Base-by-base conservation (phyloP, 2,888 invertebrate genomes). In the Trachelus stipa region DNA sequence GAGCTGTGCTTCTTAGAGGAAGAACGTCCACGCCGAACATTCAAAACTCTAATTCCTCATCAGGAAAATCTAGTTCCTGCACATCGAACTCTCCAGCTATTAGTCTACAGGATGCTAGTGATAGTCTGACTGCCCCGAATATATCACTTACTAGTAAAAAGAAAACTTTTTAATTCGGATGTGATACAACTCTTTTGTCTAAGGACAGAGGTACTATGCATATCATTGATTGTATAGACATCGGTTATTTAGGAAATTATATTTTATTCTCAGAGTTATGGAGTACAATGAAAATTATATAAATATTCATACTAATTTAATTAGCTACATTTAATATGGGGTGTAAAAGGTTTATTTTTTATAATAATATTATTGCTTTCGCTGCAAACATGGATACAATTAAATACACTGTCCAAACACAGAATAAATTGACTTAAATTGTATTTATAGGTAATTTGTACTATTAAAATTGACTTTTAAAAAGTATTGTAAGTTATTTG, bases 1-100 rank as follows among this genome's bases (percentile, higher is more conserved):
- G 87, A 73, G 89, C 89, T 2, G 88, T 91, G 4, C 86, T 91
- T 12, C 83, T 89, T 76, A 90, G 89, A 77, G 91, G 88, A 9
- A 87, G 91, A 78, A 91, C 91, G 2, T 91, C 91, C 1, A 91
- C 91, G 0, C 91, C 91, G 1, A 91, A 91, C 80, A 81, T 89
- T 31, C 87, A 88, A 34, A 82, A 87, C 76, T 88, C 88, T 0
- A 85, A 88, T 79, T 87, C 85, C 0, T 86, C 84, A 30, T 85
- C 86, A 9, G 85, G 81, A 75, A 85, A 85, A 74, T 84, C 85
- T 11, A 82, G 76, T 69, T 84, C 85, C 35, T 77, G 82, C 12
- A 87, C 85, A 1, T 85, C 84, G 4, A 85, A 80, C 34, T 81
- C 84, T 12, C 83, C 84, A 15, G 80, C 56, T 68, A 85, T 80